Evolutionary conservation across 1,140 invertebrate genomes (phyloP).

Genomic region (Drosophila bocqueti): DNA sequence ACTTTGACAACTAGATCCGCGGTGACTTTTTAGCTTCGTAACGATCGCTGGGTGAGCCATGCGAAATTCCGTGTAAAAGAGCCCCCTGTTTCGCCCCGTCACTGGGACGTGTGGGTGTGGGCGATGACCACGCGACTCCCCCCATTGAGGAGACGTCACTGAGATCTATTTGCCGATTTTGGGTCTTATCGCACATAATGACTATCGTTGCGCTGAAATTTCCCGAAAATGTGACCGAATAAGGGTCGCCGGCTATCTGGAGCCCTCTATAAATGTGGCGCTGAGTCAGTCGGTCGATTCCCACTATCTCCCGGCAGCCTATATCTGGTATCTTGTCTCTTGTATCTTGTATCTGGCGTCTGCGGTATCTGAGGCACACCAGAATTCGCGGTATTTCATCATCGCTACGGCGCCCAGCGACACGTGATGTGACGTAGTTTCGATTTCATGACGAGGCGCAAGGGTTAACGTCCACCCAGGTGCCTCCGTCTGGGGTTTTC

Average conservation of each 20-base stretch:
- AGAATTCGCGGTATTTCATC: constrained; percentile 37
- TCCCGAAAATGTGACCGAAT: constrained; percentile 52
- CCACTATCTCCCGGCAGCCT: constrained; percentile 29
- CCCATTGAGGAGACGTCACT: constrained; percentile 41
- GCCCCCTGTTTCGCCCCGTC: constrained; percentile 1
- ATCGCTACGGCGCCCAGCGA: constrained; percentile 3
- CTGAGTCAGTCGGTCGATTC: constrained; percentile 27
- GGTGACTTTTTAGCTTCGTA: constrained; percentile 24
- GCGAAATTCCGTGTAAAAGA: constrained; percentile 32
- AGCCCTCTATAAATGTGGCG: constrained; percentile 1
- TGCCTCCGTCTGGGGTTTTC: neutral
- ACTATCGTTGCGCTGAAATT: constrained; percentile 31
- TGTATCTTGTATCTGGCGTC: constrained; percentile 33
- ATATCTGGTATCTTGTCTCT: constrained; percentile 25
- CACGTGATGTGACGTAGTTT: constrained; percentile 49
- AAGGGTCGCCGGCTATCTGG: neutral
- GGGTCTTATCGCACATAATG: constrained; percentile 22
- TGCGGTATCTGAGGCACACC: constrained; percentile 23
- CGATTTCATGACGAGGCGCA: constrained; percentile 41
- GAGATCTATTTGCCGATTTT: constrained; percentile 8
- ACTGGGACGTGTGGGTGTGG: neutral
- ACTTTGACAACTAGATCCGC: constrained; percentile 26
- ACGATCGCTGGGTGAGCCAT: constrained; percentile 28
- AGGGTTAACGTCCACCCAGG: constrained; percentile 21
- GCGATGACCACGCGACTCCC: constrained; percentile 29